Conservation (phyloP, 2,113 vertebrate genomes). For the Hyperoodon ampullatus region DNA sequence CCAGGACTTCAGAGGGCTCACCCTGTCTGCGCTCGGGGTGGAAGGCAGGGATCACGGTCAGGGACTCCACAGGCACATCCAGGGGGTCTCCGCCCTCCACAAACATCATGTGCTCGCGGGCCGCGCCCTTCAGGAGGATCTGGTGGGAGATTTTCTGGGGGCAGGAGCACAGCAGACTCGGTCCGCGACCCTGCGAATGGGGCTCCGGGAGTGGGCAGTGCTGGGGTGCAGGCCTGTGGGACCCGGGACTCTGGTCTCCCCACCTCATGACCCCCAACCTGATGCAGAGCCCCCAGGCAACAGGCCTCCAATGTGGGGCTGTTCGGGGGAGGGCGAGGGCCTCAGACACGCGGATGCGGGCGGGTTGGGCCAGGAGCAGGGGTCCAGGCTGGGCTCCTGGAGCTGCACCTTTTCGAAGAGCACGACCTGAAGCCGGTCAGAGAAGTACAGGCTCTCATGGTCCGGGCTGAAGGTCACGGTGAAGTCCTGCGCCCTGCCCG, state of each 20-base stretch:
- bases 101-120: slow-evolving; percentile 87
- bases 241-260: neutral
- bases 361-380: too few relatives aligned
- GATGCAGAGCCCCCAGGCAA: neutral
- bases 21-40: slow-evolving; percentile 79
- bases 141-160: slow-evolving; percentile 86
- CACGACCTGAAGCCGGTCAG: slow-evolving; percentile 88
- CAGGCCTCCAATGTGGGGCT: too few relatives aligned
- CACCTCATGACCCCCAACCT: fast-evolving
- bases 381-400: fast-evolving
- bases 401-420: slow-evolving; percentile 90
- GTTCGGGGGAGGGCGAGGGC: neutral
- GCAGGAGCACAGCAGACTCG: neutral
- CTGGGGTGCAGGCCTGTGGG: neutral
- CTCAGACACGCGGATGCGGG: too few relatives aligned
- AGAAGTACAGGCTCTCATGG: slow-evolving; percentile 90
- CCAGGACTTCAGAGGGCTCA: slow-evolving; percentile 54
- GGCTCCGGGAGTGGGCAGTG: neutral
- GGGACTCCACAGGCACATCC: slow-evolving; percentile 87
- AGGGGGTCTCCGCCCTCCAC: slow-evolving; percentile 89
- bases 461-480: slow-evolving; percentile 93
- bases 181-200: fast-evolving
- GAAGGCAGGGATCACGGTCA: slow-evolving; percentile 73
- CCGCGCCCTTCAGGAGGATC: slow-evolving; percentile 89
- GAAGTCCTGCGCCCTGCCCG: slow-evolving; percentile 87